Base-by-base conservation (phyloP, 2,888 invertebrate genomes). In the Chrysomela aeneicollis region DNA sequence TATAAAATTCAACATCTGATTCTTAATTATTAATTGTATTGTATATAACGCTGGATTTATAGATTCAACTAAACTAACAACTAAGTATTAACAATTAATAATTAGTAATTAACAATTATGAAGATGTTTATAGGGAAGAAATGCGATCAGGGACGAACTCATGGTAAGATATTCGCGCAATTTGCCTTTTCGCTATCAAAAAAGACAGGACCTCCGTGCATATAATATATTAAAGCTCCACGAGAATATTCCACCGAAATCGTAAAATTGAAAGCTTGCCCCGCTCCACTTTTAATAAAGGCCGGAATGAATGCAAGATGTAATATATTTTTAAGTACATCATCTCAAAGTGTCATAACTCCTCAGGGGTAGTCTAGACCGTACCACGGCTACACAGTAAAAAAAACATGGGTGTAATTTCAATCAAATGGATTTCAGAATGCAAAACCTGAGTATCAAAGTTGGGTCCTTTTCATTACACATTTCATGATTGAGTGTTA, bases 301-400 rank as follows among this genome's bases (percentile, higher is more conserved):
- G 42, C 37, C 42, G 37, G n/a, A 35, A 59, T 50, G 50, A 50
- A 49, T 59, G 47, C 17, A 49, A 30, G 37, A 32, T 61, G 55
- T 57, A 62, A 62, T 62, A 57, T 62, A 57, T 62, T 62, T 62
- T 62, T 57, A 57, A 62, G 57, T 22, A 35, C 55, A 50, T 52
- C 53, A 61, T 53, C 49, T 53, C 46, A 47, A 32, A 17, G 49
- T 51, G 57, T 62, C 62, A 62, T 62, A 57, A 57, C 49, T 62
- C 55, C 50, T 50, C 22, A 50, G 35, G 32, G 59, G 50, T 35
- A 59, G 50, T 59, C 59, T 59, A 59, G 59, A 59, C 59, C 50
- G 30, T 59, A 32, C 50, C 21, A 42, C 12, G 21, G 21, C 37
- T 19, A n/a, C n/a, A n/a, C n/a, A n/a, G n/a, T n/a, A n/a, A n/a